These are phyloP conservation scores for Malachius bipustulatus DNA, from an alignment of 2,888 invertebrate genomes.

Conservation along the genomic window DNA sequence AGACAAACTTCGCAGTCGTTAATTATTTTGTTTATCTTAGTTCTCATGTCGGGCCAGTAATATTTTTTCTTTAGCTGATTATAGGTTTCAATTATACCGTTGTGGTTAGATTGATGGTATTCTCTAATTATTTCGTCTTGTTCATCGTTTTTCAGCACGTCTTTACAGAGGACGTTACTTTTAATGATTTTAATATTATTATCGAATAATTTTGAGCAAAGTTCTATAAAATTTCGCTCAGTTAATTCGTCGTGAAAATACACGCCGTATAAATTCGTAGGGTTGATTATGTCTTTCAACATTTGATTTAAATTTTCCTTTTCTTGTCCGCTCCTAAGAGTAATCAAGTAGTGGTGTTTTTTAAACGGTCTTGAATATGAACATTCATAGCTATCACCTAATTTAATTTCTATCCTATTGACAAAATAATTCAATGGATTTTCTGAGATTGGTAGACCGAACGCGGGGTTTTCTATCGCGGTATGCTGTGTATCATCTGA, in stretches of 20 bases:
- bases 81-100: slow-evolving; percentile 11
- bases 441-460: slow-evolving; percentile 16
- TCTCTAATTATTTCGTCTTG: slow-evolving; percentile 9
- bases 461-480: slow-evolving; percentile 11
- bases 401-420: slow-evolving; percentile 12
- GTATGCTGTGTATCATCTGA: slow-evolving; percentile 13
- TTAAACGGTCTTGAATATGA: slow-evolving; percentile 14
- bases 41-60: slow-evolving; percentile 13
- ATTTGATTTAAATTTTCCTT: slow-evolving; percentile 12
- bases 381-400: slow-evolving; percentile 12
- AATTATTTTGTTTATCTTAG: slow-evolving; percentile 14
- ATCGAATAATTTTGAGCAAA: slow-evolving; percentile 7
- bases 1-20: slow-evolving; percentile 16
- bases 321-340: slow-evolving; percentile 9
- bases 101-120: slow-evolving; percentile 11
- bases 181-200: slow-evolving; percentile 9
- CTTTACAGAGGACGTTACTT: slow-evolving; percentile 9
- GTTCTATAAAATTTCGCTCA: not conserved
- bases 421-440: slow-evolving; percentile 14
- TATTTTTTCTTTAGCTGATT: slow-evolving; percentile 5
- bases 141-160: slow-evolving; percentile 5
- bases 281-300: slow-evolving; percentile 11
- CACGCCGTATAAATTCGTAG: slow-evolving; percentile 9
- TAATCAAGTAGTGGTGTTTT: slow-evolving; percentile 13
- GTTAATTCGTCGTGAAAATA: slow-evolving; percentile 9